Conservation (phyloP, 1,140 invertebrate genomes). For the Yoshiicerus persimilis region DNA sequence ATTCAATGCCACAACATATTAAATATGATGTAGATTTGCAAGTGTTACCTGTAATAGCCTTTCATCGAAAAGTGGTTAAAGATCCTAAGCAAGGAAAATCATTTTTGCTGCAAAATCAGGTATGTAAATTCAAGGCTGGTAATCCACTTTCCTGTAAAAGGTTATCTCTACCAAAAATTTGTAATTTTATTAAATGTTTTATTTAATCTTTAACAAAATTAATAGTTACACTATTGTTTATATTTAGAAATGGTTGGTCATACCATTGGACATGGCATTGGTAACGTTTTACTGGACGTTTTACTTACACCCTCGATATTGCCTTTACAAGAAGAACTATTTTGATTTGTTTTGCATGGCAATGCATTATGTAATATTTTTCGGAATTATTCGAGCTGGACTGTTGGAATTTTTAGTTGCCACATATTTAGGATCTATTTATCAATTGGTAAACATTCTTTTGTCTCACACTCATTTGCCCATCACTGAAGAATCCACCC, state of each 20-base stretch:
- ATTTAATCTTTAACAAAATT: neutral
- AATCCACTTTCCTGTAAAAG: no score
- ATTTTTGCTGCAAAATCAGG: slow-evolving; percentile 24
- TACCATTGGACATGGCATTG: neutral
- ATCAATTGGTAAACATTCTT: neutral
- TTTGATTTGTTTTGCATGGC: neutral
- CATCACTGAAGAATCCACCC: neutral
- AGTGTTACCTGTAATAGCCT: neutral
- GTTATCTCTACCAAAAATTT: no score
- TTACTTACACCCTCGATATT: neutral
- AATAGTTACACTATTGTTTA: neutral
- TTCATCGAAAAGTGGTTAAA: neutral
- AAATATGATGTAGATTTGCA: neutral
- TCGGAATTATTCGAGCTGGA: neutral
- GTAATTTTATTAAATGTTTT: neutral
- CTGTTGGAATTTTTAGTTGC: neutral
- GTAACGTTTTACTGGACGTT: neutral
- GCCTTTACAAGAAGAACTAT: neutral
- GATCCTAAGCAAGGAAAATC: neutral
- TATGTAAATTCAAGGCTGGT: neutral
- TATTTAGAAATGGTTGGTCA: slow-evolving; percentile 9
- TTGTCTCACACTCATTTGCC: slow-evolving; percentile 28
- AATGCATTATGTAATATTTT: neutral
- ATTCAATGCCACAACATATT: neutral
- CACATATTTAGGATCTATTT: neutral